Evolutionary conservation across 2,888 invertebrate species (phyloP), one percentile per base, ranked within the genome.

Genomic region (Eristalis intricaria): DNA sequence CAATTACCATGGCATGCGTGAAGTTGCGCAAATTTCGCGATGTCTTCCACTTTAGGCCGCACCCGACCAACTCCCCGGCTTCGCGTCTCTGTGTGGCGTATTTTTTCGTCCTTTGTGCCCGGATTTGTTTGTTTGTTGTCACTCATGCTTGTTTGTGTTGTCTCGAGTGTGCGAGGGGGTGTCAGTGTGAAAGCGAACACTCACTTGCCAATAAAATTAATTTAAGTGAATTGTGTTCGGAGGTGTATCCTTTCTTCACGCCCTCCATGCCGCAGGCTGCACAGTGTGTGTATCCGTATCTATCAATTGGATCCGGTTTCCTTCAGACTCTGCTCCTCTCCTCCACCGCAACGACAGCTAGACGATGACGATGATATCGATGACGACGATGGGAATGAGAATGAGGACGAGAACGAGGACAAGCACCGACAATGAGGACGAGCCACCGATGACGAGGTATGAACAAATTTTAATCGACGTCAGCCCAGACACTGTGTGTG

Each of bases 61-160:
- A 11, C 35, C 35, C 35, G 35, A 35, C 35, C 35, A 11, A 8
- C 35, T 32, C 70, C 77, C 32, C 43, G 2, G 8, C 32, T 29
- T 5, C 58, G 32, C 32, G 38, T 15, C 22, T 19, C 11, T 22
- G 4, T 40, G 15, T 79, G 74, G 68, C 74, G 78, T 78, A 10
- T 74, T 76, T 83, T 83, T 87, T 76, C 66, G 40, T 58, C 58
- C 40, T 61, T 87, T 83, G 60, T 84, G 73, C 71, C 84, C 60
- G 87, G 79, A 87, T 87, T 87, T 87, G 84, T 87, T 87, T 87
- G 87, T 87, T 87, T 87, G 84, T 87, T 87, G 87, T 80, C 84
- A 84, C 84, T 87, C 84, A 63, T 75, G 79, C 78, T 87, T 87
- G 86, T 83, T 87, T 87, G 71, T 76, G 66, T 66, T 68, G 56